These are phyloP conservation scores for Orchestes rusci DNA, from an alignment of 2,888 invertebrate genomes.

Conservation along the genomic window DNA sequence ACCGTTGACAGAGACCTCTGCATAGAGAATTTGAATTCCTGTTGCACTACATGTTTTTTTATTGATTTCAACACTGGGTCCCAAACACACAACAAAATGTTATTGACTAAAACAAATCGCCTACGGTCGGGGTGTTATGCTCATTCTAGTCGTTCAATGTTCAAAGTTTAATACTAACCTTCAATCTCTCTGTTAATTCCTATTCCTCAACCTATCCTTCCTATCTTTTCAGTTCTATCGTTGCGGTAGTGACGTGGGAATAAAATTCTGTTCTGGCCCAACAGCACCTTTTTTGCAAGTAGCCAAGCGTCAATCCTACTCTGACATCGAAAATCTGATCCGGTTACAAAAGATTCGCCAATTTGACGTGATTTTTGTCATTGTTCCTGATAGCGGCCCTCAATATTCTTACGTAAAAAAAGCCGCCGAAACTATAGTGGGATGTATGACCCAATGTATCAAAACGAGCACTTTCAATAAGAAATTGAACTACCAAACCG, in stretches of 20 bases:
- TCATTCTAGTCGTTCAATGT: no score
- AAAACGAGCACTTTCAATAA: constrained; percentile 47
- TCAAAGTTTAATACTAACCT: no score
- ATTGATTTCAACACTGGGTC: no score
- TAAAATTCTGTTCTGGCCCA: constrained; percentile 16
- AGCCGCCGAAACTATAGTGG: constrained; percentile 60
- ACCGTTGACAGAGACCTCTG: no score
- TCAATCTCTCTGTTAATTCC: no score
- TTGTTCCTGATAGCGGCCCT: constrained; percentile 48
- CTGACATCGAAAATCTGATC: constrained; percentile 25
- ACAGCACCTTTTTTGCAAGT: constrained; percentile 22
- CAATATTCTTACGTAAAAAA: constrained; percentile 52
- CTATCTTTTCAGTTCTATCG: constrained; percentile 22
- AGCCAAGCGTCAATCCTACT: constrained; percentile 13
- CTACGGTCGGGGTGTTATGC: no score
- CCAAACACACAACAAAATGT: no score
- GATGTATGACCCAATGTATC: constrained; percentile 69
- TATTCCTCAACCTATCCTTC: no score
- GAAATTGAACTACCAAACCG: constrained; percentile 53
- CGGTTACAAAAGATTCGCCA: constrained; percentile 25
- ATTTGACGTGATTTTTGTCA: constrained; percentile 53
- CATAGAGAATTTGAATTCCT: no score
- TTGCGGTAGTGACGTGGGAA: constrained; percentile 19
- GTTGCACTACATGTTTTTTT: no score
- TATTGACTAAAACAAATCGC: no score